A percentile compares a stretch with the other conserved stretches of the same genome.
phyloP scores from a whole-genome alignment of 2,888 invertebrate species.

The Lasius fuliginosus region DNA sequence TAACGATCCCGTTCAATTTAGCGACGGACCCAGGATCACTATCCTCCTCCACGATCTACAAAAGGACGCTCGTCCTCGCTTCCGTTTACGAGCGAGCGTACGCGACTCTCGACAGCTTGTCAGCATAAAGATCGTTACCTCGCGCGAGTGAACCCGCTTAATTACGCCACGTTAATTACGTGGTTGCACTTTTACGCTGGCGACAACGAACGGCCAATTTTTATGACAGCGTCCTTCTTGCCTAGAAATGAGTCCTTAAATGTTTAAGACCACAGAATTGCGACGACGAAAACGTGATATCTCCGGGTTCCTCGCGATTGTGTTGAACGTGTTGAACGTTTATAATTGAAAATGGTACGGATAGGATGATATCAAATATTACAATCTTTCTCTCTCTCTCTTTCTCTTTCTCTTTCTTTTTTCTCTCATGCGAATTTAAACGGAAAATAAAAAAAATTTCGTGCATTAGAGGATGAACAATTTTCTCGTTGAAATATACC shows the following conservation, averaged over 20 bases:
- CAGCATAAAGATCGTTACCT: constrained; percentile 54
- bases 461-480: constrained; percentile 2
- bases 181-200: constrained; percentile 58
- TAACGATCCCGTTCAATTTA: constrained; percentile 45
- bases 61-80: constrained; percentile 41
- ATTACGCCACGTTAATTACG: constrained; percentile 73
- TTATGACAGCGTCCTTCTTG: constrained; percentile 20
- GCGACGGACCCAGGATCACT: constrained; percentile 9
- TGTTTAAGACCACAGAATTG: constrained; percentile 12
- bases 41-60: constrained; percentile 30
- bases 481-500: neutral
- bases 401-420: too few relatives aligned
- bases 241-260: constrained; percentile 34
- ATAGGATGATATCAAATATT: neutral
- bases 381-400: neutral
- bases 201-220: constrained; percentile 49
- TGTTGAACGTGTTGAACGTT: neutral
- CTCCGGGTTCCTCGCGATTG: constrained; percentile 10
- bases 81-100: constrained; percentile 43
- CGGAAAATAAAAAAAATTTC: constrained; percentile 9
- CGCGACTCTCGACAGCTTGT: constrained; percentile 52
- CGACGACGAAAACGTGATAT: constrained; percentile 25
- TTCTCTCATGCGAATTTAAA: neutral
- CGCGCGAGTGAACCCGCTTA: constrained; percentile 62
- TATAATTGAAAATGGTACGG: neutral